A percentile compares a stretch with the other conserved stretches of the same genome.
Evolutionary conservation across 1,140 invertebrate genomes (phyloP).

Genomic region (Diorhabda elongata): DNA sequence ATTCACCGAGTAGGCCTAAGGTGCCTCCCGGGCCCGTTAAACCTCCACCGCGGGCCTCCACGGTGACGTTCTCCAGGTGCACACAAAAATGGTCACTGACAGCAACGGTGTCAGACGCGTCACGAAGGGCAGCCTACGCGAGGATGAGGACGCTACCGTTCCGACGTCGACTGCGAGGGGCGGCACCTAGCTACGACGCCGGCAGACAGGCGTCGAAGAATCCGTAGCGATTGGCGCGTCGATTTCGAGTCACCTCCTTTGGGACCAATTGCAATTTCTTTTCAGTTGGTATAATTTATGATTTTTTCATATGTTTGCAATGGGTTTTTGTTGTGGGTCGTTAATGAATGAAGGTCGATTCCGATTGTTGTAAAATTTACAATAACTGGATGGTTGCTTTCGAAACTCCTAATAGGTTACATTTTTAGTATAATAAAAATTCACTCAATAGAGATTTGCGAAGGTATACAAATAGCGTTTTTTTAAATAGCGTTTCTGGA

Average conservation of each 20-base stretch:
- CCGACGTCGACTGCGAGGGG: constrained; percentile 28
- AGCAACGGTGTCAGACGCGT: constrained; percentile 27
- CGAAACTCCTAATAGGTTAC: too few species aligned
- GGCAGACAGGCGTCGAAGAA: constrained; percentile 3
- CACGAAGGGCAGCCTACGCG: constrained; percentile 18
- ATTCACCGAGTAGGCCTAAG: constrained; percentile 51
- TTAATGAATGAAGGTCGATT: constrained; percentile 2
- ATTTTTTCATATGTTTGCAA: constrained; percentile 30
- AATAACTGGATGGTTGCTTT: too few species aligned
- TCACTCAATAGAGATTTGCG: too few species aligned
- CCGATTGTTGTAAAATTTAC: too few species aligned
- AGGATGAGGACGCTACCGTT: constrained; percentile 19
- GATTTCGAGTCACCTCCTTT: constrained; percentile 16
- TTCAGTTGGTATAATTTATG: constrained; percentile 29
- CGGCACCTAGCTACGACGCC: constrained; percentile 30
- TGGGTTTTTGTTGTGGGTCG: neutral
- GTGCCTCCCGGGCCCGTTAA: constrained; percentile 47
- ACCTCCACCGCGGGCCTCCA: constrained; percentile 39
- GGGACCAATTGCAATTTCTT: constrained; percentile 42
- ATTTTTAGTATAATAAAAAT: too few species aligned
- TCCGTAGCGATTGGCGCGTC: constrained; percentile 15
- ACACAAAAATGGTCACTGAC: constrained; percentile 25
- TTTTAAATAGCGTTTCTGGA: too few species aligned
- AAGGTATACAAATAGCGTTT: too few species aligned
- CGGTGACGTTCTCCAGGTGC: constrained; percentile 40